Conservation (phyloP, 2,888 invertebrate species). For the Eupeodes latifasciatus region DNA sequence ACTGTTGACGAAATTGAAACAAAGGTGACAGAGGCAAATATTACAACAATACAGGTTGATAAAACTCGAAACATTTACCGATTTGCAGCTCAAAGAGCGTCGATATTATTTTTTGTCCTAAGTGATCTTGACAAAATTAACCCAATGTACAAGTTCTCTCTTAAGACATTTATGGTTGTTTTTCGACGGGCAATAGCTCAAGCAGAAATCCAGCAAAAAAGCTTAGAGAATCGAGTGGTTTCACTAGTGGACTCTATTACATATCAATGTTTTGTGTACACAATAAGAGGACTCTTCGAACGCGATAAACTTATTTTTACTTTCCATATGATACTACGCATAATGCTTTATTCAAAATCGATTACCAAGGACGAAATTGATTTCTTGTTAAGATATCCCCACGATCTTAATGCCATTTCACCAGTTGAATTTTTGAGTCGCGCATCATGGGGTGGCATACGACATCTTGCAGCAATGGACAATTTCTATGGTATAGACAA, state of each 20-base stretch:
- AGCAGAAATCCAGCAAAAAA: conserved; percentile 88
- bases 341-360: conserved; percentile 80
- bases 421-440: conserved; percentile 94
- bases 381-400: conserved; percentile 94
- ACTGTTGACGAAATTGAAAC: conserved; percentile 95
- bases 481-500: conserved; percentile 94
- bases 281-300: conserved; percentile 95
- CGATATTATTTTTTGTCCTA: conserved; percentile 96
- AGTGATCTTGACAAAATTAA: conserved; percentile 96
- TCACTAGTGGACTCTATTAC: conserved; percentile 95
- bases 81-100: conserved; percentile 93
- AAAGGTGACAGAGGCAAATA: conserved; percentile 94
- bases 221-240: conserved; percentile 88
- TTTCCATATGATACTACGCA: conserved; percentile 93
- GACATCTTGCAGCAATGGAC: conserved; percentile 90
- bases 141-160: conserved; percentile 97
- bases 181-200: conserved; percentile 93
- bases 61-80: conserved; percentile 95
- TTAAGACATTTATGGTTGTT: conserved; percentile 96
- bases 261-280: conserved; percentile 94
- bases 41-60: conserved; percentile 95
- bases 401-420: conserved; percentile 88
- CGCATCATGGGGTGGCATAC: conserved; percentile 92
- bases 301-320: conserved; percentile 96
- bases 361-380: conserved; percentile 92